phyloP scores from a whole-genome alignment of 2,797 vertebrate species.

The Lithobates sylvaticus region DNA sequence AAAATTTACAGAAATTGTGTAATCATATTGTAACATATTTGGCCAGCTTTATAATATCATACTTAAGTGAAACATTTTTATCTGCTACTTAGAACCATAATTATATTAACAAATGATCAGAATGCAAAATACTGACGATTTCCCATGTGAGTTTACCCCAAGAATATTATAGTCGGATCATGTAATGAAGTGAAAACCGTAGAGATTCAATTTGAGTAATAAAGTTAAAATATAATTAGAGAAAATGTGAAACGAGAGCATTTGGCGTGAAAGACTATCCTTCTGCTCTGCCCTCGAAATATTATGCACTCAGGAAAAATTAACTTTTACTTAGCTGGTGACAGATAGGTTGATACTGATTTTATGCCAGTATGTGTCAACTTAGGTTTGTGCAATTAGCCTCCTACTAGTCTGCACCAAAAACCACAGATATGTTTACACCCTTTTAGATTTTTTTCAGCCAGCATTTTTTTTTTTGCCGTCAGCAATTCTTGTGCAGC shows the following conservation, averaged over 20 bases:
- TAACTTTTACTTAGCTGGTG: slow-evolving; percentile 39
- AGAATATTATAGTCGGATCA: slow-evolving; percentile 26
- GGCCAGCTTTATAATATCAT: neutral
- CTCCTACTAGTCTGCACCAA: slow-evolving; percentile 50
- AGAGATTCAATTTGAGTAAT: slow-evolving; percentile 30
- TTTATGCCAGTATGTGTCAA: slow-evolving; percentile 50
- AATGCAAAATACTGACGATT: neutral
- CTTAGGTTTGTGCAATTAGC: slow-evolving; percentile 51
- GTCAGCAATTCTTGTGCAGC: slow-evolving; percentile 42
- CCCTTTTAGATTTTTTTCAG: slow-evolving; percentile 8
- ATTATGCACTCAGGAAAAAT: slow-evolving; percentile 40
- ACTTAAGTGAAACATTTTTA: neutral
- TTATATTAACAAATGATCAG: neutral
- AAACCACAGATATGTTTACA: slow-evolving; percentile 55
- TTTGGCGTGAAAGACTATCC: slow-evolving; percentile 35
- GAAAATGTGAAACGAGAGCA: slow-evolving; percentile 40
- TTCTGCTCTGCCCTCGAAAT: slow-evolving; percentile 23
- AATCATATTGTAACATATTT: neutral
- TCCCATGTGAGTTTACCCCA: neutral
- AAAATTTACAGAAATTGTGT: too few relatives aligned
- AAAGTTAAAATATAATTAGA: slow-evolving; percentile 42
- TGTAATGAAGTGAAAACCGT: slow-evolving; percentile 32
- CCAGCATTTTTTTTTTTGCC: slow-evolving; percentile 33
- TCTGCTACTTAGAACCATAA: neutral
- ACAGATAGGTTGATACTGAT: slow-evolving; percentile 30